A percentile compares a stretch with the other conserved stretches of the same genome.
Evolutionary conservation across 1,140 invertebrate genomes (phyloP).

Genomic region (Triops cancriformis): DNA sequence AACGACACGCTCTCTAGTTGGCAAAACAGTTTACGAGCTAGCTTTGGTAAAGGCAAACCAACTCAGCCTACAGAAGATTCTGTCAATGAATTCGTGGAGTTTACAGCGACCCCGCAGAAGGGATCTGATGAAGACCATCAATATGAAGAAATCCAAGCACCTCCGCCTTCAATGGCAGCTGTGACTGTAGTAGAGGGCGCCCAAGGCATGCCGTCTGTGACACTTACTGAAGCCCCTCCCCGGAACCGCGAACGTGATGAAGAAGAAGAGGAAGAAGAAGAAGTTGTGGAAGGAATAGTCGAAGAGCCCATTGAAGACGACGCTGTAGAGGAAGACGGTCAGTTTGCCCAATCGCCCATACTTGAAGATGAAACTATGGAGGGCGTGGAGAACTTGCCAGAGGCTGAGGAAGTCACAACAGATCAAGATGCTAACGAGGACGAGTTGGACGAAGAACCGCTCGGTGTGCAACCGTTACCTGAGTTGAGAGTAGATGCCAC

Average conservation of each 20-base stretch:
- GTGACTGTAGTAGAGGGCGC: neutral
- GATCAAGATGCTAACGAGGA: constrained; percentile 32
- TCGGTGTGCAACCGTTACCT: constrained; percentile 7
- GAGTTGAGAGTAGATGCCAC: constrained; percentile 35
- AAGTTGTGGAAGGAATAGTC: neutral
- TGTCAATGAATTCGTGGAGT: constrained; percentile 19
- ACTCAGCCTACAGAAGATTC: neutral
- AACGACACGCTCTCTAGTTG: constrained; percentile 22
- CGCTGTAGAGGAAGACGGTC: neutral
- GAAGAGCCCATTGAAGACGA: constrained; percentile 1
- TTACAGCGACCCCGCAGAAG: neutral
- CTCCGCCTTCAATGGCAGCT: neutral
- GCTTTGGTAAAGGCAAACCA: neutral
- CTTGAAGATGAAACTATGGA: constrained; percentile 25
- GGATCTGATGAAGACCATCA: constrained; percentile 17
- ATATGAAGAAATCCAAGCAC: constrained; percentile 23
- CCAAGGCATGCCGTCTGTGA: neutral
- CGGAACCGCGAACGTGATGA: neutral
- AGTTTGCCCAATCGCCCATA: neutral
- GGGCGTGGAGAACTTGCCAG: constrained; percentile 24
- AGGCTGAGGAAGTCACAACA: constrained; percentile 23
- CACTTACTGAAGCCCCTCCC: neutral
- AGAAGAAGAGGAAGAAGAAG: neutral
- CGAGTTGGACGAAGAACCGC: constrained; percentile 30
- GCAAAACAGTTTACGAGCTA: constrained; percentile 24